Evolutionary conservation across 2,797 vertebrate species (phyloP).

Genomic region (Toxotes lorentzi): DNA sequence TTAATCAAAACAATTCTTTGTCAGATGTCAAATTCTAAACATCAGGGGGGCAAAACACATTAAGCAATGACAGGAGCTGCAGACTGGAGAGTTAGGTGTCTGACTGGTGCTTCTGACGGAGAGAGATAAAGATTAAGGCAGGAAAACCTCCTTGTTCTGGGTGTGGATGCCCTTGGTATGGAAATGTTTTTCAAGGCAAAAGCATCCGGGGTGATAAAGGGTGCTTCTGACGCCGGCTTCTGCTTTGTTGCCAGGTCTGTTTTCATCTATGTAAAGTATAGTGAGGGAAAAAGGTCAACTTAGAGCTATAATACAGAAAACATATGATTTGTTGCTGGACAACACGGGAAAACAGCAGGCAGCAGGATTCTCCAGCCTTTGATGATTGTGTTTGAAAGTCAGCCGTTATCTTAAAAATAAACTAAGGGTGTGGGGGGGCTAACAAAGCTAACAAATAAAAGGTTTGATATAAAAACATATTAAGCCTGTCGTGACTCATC

Average conservation of each 20-base stretch:
- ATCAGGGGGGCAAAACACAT: constrained; percentile 54
- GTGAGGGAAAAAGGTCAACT: constrained; percentile 31
- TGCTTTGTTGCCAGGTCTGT: constrained; percentile 34
- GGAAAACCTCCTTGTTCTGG: constrained; percentile 53
- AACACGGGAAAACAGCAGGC: constrained; percentile 27
- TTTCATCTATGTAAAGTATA: constrained; percentile 46
- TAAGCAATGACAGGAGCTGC: constrained; percentile 44
- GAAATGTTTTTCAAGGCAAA: constrained; percentile 66
- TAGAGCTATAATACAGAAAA: constrained; percentile 9
- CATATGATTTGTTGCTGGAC: constrained; percentile 8
- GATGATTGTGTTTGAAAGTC: constrained; percentile 51
- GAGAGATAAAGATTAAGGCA: constrained; percentile 64
- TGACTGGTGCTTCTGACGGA: constrained; percentile 52
- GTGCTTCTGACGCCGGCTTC: constrained; percentile 24
- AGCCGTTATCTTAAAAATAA: constrained; percentile 29
- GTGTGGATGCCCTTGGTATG: constrained; percentile 68
- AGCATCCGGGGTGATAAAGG: constrained; percentile 57
- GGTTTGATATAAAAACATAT: constrained; percentile 46
- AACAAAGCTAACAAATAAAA: constrained; percentile 34
- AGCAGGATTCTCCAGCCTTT: constrained; percentile 31
- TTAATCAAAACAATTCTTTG: constrained; percentile 67
- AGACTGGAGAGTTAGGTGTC: constrained; percentile 55
- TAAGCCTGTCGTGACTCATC: constrained; percentile 44
- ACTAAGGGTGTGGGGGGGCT: background rate
- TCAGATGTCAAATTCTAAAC: constrained; percentile 68